Evolutionary conservation across 2,113 vertebrate genomes (phyloP).

Genomic region (Petrocephalus zakoni): DNA sequence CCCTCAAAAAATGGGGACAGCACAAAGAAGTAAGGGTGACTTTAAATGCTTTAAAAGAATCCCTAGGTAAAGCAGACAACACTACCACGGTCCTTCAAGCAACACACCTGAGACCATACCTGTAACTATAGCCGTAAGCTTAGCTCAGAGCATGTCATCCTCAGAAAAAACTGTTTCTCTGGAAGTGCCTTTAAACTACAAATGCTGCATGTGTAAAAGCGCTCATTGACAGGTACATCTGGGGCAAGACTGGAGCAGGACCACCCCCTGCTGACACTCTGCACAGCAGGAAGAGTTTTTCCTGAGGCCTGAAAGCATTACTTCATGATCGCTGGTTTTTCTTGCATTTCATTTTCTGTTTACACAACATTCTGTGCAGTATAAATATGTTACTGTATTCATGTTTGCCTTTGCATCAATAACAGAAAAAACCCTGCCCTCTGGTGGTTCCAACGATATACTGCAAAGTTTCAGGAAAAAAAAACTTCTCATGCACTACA

Average conservation of each 20-base stretch:
- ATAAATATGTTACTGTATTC: background rate
- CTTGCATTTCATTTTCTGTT: background rate
- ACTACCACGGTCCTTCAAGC: background rate
- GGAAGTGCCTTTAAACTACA: background rate
- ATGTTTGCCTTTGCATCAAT: background rate
- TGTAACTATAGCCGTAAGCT: background rate
- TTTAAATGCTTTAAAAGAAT: background rate
- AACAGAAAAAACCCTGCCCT: background rate
- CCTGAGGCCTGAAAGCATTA: background rate
- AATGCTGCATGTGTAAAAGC: background rate
- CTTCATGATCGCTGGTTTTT: background rate
- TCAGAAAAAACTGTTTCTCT: background rate
- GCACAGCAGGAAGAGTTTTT: background rate
- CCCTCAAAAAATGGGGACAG: background rate
- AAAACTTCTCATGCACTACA: background rate
- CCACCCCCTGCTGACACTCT: background rate
- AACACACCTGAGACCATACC: background rate
- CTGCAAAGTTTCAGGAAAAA: background rate
- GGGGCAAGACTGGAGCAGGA: background rate
- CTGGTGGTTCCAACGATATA: background rate
- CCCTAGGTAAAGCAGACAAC: background rate
- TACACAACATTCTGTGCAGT: background rate
- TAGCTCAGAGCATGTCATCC: background rate
- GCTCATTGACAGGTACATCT: background rate
- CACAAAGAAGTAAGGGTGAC: background rate